Evolutionary conservation across 1,140 invertebrate genomes (phyloP), one percentile per base, ranked within the genome.

Genomic region (Holotrichia oblita): DNA sequence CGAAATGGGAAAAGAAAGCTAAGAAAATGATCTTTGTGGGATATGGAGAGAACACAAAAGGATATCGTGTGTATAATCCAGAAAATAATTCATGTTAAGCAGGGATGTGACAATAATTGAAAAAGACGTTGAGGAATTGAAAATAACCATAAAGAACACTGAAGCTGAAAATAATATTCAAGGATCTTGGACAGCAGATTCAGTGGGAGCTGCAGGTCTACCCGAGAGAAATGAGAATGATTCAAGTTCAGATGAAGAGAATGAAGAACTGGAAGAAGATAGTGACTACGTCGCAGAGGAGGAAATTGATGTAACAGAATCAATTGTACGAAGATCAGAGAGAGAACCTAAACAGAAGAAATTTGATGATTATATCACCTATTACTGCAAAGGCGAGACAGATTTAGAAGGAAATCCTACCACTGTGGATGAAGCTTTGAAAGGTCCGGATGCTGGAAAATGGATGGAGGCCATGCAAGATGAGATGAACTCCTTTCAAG

Each of bases 1-100:
- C 34, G 61, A 88, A 87, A 79, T 86, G 83, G 81, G 85, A 88
- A 69, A 40, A 73, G 10, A 88, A 88, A 73, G 78, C 83, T 10
- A 69, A 64, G 6, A 78, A 85, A 77, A 81, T 79, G 44, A 82
- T 85, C 44, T 85, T 88, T 61, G 81, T 88, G 2, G 87, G 88
- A 14, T 89, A 87, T 80, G 80, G 78, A 79, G 82, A 82, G 48
- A 82, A 76, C 40, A 82, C 75, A 73, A 64, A 79, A 75, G 55
- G 78, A 3, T 77, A 59, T 59, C 2, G 76, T 3, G 1, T 77
- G 4, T 77, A 77, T 44, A 22, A 77, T 22, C 10, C 40, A 6
- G 27, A 4, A 55, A 20, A 61, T 40, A 9, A 61, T 24, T 34
- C 2, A 14, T 7, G 24, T 77, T 59, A 59, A 77, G 76, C n/a